These are phyloP conservation scores for Taenioides sp. DNA, from an alignment of 2,797 vertebrate genomes.

Conservation along the genomic window DNA sequence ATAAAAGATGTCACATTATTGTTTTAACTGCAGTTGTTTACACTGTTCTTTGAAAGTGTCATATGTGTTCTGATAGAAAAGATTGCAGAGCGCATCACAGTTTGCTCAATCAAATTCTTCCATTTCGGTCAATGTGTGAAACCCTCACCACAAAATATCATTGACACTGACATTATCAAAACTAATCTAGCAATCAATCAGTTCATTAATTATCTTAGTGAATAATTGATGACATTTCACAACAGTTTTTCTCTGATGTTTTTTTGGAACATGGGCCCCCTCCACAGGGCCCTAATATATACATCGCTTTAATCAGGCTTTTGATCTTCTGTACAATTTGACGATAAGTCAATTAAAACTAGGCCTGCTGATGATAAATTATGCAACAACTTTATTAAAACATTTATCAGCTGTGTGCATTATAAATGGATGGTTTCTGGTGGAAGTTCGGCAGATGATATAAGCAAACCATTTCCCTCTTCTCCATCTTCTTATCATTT, in stretches of 20 bases:
- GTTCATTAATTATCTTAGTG: constrained; percentile 73
- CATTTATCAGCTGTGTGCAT: constrained; percentile 84
- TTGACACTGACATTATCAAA: constrained; percentile 64
- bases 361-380: constrained; percentile 80
- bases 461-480: constrained; percentile 75
- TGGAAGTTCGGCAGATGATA: constrained; percentile 75
- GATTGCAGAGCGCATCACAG: background rate
- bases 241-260: constrained; percentile 74
- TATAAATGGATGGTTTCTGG: constrained; percentile 82
- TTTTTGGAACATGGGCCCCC: constrained; percentile 68
- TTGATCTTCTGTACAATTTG: constrained; percentile 80
- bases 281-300: constrained; percentile 72
- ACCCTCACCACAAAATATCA: constrained; percentile 51
- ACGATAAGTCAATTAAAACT: constrained; percentile 84
- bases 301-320: constrained; percentile 81
- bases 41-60: background rate
- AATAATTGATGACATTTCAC: constrained; percentile 77
- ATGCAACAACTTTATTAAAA: constrained; percentile 85
- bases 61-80: background rate
- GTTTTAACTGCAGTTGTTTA: background rate
- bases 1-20: too few species aligned
- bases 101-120: background rate
- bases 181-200: constrained; percentile 77
- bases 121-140: constrained; percentile 7
- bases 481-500: constrained; percentile 70